Evolutionary conservation across 2,797 vertebrate species (phyloP), one percentile per base, ranked within the genome.

Genomic region (Lates japonicus): DNA sequence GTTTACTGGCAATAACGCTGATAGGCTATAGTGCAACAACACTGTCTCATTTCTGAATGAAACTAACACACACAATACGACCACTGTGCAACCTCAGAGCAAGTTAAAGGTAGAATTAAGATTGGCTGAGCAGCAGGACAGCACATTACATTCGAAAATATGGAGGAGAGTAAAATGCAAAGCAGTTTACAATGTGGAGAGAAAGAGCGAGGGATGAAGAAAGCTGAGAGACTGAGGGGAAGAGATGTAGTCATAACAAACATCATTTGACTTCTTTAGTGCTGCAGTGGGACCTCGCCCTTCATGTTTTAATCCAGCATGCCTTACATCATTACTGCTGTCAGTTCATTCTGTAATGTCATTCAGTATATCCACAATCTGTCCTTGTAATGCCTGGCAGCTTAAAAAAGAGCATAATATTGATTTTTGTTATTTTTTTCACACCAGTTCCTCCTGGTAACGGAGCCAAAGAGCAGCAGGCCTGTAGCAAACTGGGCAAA

Each of bases 201-300:
- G 1, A 10, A 41, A 37, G 37, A 37, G 37, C 37, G 9, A n/a
- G 16, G 7, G 16, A 46, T 20, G 22, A 0, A 0, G 39, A 41
- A 41, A 22, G 37, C 13, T 0, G 12, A 71, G 48, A 62, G 67
- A 12, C 19, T 17, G 19, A 25, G 13, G 17, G 19, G 17, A 49
- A 22, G 25, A 66, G 68, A 33, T 2, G 12, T 1, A 1, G 29
- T 52, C 59, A 13, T 37, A 13, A 29, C n/a, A 20, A 67, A 52
- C 63, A 33, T 29, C n/a, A 0, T 8, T 2, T 35, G 44, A 49
- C 64, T 65, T 49, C 3, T 10, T 29, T 31, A 41, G 73, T 1
- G 20, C 19, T 44, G 61, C 64, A 51, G 62, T 29, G 44, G 22
- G 72, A 63, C 46, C 31, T 65, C 35, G 8, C 48, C 71, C 51